These are phyloP conservation scores for Drosophila borborema DNA, from an alignment of 2,888 invertebrate genomes.

Conservation along the genomic window DNA sequence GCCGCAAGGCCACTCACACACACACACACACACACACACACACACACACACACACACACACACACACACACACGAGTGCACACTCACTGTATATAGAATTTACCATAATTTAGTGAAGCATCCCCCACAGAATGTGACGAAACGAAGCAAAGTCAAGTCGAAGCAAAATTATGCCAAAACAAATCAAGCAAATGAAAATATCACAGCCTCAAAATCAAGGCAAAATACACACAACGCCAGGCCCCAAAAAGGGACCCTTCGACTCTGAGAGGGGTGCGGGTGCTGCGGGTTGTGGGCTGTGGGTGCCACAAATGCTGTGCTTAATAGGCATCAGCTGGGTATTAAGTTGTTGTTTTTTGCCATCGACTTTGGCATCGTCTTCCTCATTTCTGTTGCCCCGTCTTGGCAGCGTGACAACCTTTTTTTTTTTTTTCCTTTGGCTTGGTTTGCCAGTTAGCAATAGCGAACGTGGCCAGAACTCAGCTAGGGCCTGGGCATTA, in stretches of 20 bases:
- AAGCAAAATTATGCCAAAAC: conserved; percentile 77
- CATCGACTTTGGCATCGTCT: conserved; percentile 32
- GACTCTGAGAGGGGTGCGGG: conserved; percentile 4
- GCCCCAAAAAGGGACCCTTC: neutral
- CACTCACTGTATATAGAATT: conserved; percentile 20
- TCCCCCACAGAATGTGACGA: conserved; percentile 26
- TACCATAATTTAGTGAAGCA: conserved; percentile 60
- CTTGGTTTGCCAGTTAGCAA: neutral
- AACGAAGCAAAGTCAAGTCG: conserved; percentile 45
- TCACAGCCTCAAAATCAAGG: conserved; percentile 75
- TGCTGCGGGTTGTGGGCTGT: neutral
- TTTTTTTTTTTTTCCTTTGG: conserved; percentile 41
- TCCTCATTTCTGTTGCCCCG: conserved; percentile 38
- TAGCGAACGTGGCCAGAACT: conserved; percentile 32
- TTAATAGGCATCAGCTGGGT: conserved; percentile 81
- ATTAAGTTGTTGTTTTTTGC: conserved; percentile 76
- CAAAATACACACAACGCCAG: conserved; percentile 59
- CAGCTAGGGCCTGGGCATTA: conserved; percentile 48
- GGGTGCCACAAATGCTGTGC: conserved; percentile 79
- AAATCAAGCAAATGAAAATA: conserved; percentile 80
- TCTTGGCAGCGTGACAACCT: conserved; percentile 76
- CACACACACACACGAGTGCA: conserved; percentile 3
- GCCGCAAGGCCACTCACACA: conserved; percentile 21
- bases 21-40: conserved; percentile 12
- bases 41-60: conserved; percentile 12